Evolutionary conservation across 2,888 invertebrate genomes (phyloP).

Genomic region (Stenolophus ochropezus): DNA sequence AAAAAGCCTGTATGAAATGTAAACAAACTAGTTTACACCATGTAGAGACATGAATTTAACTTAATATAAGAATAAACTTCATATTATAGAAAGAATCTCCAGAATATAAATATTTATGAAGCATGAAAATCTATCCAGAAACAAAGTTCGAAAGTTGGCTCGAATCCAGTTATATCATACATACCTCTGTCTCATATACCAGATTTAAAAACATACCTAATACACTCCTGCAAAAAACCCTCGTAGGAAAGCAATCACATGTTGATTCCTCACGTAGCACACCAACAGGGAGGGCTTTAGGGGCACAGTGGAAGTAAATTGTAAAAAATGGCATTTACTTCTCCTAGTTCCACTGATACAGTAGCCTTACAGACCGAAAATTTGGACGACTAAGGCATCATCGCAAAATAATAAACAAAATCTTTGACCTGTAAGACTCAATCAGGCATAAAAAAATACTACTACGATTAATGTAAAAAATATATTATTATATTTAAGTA

Average conservation of each 20-base stretch:
- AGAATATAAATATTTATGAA: conserved; percentile 34
- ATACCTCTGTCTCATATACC: not conserved
- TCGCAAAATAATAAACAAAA: too few relatives aligned
- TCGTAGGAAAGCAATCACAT: conserved; percentile 17
- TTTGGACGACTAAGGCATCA: too few relatives aligned
- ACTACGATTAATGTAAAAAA: too few relatives aligned
- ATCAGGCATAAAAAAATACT: too few relatives aligned
- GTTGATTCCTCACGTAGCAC: conserved; percentile 28
- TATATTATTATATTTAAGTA: too few relatives aligned
- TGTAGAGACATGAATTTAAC: not conserved
- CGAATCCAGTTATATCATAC: conserved; percentile 13
- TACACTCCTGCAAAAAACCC: conserved; percentile 26
- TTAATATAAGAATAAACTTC: not conserved
- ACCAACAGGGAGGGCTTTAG: not conserved
- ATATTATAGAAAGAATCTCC: conserved; percentile 11
- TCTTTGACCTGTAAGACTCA: too few relatives aligned
- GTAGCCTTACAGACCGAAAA: too few relatives aligned
- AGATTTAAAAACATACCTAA: conserved; percentile 17
- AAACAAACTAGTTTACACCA: not conserved
- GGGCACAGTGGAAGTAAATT: not conserved
- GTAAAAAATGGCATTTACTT: conserved; percentile 2
- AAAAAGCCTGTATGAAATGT: too few relatives aligned
- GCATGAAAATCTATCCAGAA: conserved; percentile 36
- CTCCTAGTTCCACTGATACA: too few relatives aligned
- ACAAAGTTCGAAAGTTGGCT: conserved; percentile 34